Percentiles rank a stretch among this genome's conserved stretches.
These are phyloP conservation scores for Polypterus senegalus DNA, from an alignment of 2,113 vertebrate species.

Conservation along the genomic window DNA sequence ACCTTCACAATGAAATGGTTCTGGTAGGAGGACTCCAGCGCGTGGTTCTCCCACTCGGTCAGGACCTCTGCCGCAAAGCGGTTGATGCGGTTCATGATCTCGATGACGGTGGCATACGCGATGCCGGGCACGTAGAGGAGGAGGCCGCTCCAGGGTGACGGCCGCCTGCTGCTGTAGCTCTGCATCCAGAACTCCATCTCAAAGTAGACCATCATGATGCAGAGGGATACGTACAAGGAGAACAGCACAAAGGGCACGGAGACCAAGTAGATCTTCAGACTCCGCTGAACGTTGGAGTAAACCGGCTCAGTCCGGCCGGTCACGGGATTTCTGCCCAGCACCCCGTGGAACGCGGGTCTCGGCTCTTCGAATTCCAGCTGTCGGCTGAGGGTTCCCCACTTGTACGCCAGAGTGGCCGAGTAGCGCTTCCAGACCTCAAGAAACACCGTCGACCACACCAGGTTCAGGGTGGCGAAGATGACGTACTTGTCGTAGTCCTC, in stretches of 20 bases:
- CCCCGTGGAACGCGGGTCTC: background rate
- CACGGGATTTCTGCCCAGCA: background rate
- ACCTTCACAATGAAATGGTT: conserved; percentile 1
- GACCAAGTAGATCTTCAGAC: background rate
- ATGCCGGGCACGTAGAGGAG: background rate
- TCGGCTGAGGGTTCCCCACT: conserved; percentile 4
- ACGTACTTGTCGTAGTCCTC: background rate
- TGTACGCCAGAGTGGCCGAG: background rate
- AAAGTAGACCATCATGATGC: background rate
- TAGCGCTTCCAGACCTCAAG: conserved; percentile 2
- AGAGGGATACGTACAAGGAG: background rate
- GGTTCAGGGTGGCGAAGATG: conserved; percentile 1
- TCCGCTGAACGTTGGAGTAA: background rate
- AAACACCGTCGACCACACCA: conserved; percentile 5
- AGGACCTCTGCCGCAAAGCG: background rate
- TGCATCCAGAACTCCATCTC: background rate
- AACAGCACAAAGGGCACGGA: background rate
- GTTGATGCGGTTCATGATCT: background rate
- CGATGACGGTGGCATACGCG: background rate
- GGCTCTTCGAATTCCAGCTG: background rate
- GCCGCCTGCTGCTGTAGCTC: background rate
- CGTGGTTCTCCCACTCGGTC: conserved; percentile 7
- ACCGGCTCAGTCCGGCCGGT: background rate
- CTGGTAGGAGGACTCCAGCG: background rate
- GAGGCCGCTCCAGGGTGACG: background rate